Evolutionary conservation across 2,888 invertebrate species (phyloP).

Genomic region (Morpho deidamia): DNA sequence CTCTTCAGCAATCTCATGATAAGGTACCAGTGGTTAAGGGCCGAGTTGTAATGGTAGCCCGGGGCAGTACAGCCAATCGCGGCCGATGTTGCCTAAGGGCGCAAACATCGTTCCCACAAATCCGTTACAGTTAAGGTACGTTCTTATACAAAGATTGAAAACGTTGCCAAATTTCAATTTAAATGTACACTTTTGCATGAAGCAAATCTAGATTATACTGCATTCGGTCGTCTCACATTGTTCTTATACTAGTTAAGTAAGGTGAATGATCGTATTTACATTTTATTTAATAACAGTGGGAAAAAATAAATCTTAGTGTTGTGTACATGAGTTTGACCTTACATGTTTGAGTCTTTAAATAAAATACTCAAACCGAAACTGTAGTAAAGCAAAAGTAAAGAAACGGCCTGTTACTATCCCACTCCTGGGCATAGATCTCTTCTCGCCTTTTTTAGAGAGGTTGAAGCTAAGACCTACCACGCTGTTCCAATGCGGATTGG

Average conservation of each 20-base stretch:
- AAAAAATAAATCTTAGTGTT: too few species aligned
- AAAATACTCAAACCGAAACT: too few species aligned
- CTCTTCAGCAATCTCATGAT: conserved; percentile 14
- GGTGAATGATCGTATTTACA: background rate
- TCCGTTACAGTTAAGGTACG: conserved; percentile 24
- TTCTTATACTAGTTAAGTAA: too few species aligned
- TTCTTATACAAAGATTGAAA: conserved; percentile 19
- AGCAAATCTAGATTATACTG: background rate
- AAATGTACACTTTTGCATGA: conserved; percentile 7
- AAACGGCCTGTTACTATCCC: too few species aligned
- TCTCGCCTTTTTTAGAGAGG: too few species aligned
- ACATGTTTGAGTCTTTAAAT: too few species aligned
- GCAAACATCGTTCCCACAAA: conserved; percentile 59
- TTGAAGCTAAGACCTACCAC: too few species aligned
- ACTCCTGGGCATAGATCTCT: too few species aligned
- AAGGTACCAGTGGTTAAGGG: conserved; percentile 49
- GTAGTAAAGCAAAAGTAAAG: too few species aligned
- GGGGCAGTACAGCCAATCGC: conserved; percentile 52
- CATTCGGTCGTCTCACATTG: too few species aligned
- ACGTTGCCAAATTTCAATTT: conserved; percentile 15
- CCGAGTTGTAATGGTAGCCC: conserved; percentile 48
- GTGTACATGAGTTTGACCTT: too few species aligned
- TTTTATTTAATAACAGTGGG: background rate
- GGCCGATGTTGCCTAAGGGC: conserved; percentile 56
- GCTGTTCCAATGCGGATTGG: too few species aligned